phyloP scores from a whole-genome alignment of 2,113 vertebrate genomes.

The Pycnonotus jocosus region DNA sequence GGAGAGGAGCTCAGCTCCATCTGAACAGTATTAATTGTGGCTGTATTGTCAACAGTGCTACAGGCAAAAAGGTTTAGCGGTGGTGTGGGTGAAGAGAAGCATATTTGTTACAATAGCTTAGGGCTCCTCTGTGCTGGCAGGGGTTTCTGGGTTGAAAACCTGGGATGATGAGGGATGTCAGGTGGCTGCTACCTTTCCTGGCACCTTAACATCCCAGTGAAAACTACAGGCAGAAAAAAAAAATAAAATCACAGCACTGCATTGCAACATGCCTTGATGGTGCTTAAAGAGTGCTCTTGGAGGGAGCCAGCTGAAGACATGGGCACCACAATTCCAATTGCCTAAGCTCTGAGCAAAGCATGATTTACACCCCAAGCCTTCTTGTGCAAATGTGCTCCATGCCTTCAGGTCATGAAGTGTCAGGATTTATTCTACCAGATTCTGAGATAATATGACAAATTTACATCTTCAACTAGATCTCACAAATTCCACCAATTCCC shows the following conservation, averaged over 20 bases:
- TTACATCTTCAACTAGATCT: neutral
- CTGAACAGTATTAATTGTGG: neutral
- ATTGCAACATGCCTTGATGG: neutral
- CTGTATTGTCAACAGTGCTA: constrained; percentile 14
- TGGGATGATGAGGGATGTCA: neutral
- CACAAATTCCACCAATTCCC: neutral
- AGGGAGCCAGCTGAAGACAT: neutral
- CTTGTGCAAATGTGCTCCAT: neutral
- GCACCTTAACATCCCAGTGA: neutral
- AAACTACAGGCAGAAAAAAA: neutral
- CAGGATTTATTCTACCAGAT: neutral
- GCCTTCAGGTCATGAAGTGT: constrained; percentile 2
- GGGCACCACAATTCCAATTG: neutral
- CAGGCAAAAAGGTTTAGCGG: neutral
- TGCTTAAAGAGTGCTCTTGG: neutral
- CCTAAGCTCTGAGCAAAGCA: neutral
- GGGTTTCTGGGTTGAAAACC: neutral
- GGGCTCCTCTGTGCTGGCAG: neutral
- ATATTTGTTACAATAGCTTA: neutral
- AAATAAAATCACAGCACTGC: neutral
- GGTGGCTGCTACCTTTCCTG: neutral
- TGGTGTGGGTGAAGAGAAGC: neutral
- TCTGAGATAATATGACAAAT: neutral
- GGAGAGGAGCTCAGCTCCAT: constrained; percentile 3
- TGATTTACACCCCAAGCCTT: neutral